A percentile compares a stretch with the other conserved stretches of the same genome.
Evolutionary conservation across 64 coral and sea anemone species (phyloP).

Genomic region (Anthopleura sola): DNA sequence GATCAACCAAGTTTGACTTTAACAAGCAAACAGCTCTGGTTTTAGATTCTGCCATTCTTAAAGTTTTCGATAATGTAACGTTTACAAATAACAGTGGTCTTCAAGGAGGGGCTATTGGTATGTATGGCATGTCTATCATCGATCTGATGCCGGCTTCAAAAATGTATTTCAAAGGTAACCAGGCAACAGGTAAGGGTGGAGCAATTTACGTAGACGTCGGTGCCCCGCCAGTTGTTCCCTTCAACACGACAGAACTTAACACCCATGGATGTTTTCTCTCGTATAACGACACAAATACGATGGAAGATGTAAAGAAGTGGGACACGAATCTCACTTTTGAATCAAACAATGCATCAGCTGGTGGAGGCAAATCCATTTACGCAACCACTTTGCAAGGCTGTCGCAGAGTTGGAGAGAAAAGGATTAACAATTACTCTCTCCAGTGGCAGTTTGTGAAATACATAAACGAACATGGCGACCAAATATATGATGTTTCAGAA

Average conservation of each 20-base stretch:
- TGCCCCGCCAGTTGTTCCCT: slow-evolving; percentile 65
- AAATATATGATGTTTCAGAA: slow-evolving; percentile 1
- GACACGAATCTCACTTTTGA: slow-evolving; percentile 57
- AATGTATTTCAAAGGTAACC: slow-evolving; percentile 55
- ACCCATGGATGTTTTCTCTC: slow-evolving; percentile 65
- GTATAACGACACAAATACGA: slow-evolving; percentile 39
- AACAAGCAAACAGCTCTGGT: slow-evolving; percentile 75
- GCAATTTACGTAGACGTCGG: slow-evolving; percentile 55
- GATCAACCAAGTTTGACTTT: slow-evolving; percentile 17
- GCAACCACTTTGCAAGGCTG: slow-evolving; percentile 78
- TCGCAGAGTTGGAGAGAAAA: slow-evolving; percentile 29
- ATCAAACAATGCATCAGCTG: slow-evolving; percentile 32
- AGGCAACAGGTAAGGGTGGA: slow-evolving; percentile 56
- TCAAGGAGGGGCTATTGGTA: slow-evolving; percentile 64
- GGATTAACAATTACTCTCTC: slow-evolving; percentile 60
- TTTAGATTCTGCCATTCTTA: slow-evolving; percentile 60
- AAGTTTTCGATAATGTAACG: slow-evolving; percentile 38
- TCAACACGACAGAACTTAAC: slow-evolving; percentile 71
- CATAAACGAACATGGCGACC: slow-evolving; percentile 9
- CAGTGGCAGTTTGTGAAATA: slow-evolving; percentile 54
- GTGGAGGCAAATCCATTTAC: slow-evolving; percentile 68
- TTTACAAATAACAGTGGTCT: slow-evolving; percentile 59
- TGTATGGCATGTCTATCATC: slow-evolving; percentile 74
- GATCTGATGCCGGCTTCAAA: slow-evolving; percentile 66
- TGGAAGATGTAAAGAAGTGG: slow-evolving; percentile 52